Evolutionary conservation across 2,113 vertebrate species (phyloP).

Genomic region (Propithecus coquereli): DNA sequence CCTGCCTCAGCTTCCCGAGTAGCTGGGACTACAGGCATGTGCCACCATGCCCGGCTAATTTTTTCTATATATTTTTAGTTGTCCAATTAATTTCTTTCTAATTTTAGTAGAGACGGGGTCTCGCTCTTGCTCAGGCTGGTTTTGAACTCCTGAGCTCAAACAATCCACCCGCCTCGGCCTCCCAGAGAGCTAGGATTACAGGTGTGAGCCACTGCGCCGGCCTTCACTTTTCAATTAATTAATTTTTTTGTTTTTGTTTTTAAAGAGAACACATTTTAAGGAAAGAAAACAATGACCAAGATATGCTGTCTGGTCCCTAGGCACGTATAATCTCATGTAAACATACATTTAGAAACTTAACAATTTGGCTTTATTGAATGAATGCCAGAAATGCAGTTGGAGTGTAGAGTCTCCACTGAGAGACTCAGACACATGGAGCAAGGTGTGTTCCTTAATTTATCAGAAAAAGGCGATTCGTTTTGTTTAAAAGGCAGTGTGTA

Average conservation of each 20-base stretch:
- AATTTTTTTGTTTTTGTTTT: background rate
- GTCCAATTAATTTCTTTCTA: too few relatives aligned
- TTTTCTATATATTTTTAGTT: too few relatives aligned
- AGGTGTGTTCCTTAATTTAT: background rate
- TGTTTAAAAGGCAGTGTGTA: background rate
- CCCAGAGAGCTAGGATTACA: too few relatives aligned
- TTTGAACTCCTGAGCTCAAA: too few relatives aligned
- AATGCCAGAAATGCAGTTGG: background rate
- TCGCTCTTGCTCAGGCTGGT: too few relatives aligned
- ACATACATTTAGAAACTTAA: background rate
- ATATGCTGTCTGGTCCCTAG: background rate
- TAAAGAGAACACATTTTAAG: background rate
- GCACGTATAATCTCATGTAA: background rate
- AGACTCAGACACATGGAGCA: background rate
- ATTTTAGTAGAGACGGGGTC: too few relatives aligned
- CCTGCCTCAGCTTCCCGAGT: too few relatives aligned
- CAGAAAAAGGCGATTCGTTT: background rate
- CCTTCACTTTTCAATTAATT: background rate
- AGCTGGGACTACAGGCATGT: too few relatives aligned
- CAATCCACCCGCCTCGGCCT: too few relatives aligned
- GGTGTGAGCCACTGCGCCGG: too few relatives aligned
- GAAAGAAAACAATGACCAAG: background rate
- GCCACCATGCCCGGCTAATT: too few relatives aligned
- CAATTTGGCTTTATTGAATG: background rate
- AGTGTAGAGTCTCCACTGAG: background rate